These are phyloP conservation scores for Morus bassanus DNA, from an alignment of 2,797 vertebrate genomes.

Conservation along the genomic window DNA sequence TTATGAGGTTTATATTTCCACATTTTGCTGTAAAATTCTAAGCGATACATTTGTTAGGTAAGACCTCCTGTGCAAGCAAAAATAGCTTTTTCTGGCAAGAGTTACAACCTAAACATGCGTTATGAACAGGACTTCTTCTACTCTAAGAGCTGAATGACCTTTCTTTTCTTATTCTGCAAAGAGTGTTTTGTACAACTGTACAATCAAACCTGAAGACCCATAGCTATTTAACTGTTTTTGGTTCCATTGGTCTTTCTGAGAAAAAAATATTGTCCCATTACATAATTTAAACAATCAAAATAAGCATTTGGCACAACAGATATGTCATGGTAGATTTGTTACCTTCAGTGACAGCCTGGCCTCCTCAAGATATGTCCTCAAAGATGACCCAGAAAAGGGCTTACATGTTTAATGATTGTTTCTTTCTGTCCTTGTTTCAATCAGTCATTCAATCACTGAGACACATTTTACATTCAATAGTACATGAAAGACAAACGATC, in stretches of 20 bases:
- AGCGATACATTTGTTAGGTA: background rate
- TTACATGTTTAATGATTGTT: background rate
- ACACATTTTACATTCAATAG: background rate
- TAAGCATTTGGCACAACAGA: background rate
- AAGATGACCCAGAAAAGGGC: background rate
- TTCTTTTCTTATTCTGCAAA: background rate
- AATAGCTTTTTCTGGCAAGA: background rate
- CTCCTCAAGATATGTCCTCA: background rate
- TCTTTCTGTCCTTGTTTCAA: background rate
- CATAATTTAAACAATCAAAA: background rate
- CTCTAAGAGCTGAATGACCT: background rate
- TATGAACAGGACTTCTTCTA: background rate
- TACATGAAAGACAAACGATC: background rate
- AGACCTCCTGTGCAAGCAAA: background rate
- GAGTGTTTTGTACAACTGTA: background rate
- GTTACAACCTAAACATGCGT: background rate
- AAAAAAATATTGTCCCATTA: background rate
- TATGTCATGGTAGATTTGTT: fast-evolving
- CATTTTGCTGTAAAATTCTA: background rate
- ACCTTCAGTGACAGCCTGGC: background rate
- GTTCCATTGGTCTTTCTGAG: background rate
- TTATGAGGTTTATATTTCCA: background rate
- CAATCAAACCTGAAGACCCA: background rate
- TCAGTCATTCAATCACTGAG: background rate
- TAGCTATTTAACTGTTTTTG: background rate